Evolutionary conservation across 2,888 invertebrate genomes (phyloP), one percentile per base, ranked within the genome.

Genomic region (Alcis repandata): DNA sequence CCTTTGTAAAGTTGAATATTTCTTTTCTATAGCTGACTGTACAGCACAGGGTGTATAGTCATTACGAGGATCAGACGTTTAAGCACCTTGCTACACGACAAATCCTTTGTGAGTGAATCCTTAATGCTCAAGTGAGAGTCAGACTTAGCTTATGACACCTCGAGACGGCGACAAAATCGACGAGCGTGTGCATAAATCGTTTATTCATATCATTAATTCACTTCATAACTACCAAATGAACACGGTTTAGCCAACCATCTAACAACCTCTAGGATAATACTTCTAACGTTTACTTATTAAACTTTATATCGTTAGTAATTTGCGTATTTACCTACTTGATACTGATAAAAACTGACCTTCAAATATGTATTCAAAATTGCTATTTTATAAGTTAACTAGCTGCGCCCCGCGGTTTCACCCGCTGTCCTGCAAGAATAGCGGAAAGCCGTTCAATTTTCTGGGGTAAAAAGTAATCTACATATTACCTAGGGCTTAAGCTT

Each of bases 91-190:
- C 33, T 51, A 20, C 45, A 70, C 53, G 41, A 62, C 70, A 82
- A 84, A 87, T 84, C 85, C 84, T 68, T 67, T 71, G 59, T 76
- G 76, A 87, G 83, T 84, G 83, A 84, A 83, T 80, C 74, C 77
- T 79, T 83, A 79, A 84, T 79, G 75, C 79, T 71, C 66, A 20
- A 43, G 71, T 68, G 70, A 74, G 70, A 74, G 77, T 70, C 72
- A 72, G 79, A 76, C 76, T 82, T 80, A 82, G 73, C 75, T 78
- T 80, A 76, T 79, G 80, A 78, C 79, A 75, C 72, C 71, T 66
- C 59, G 68, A 57, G 36, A 46, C 63, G 15, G 19, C 15, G 63
- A 58, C 57, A 20, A 46, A 58, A 57, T n/a, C 38, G 41, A n/a
- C n/a, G 15, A 53, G 15, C 20, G 6, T 1, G 15, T 11, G 53